Base-by-base conservation (phyloP, 1,140 invertebrate genomes). In the Cyrtorhinus lividipennis region DNA sequence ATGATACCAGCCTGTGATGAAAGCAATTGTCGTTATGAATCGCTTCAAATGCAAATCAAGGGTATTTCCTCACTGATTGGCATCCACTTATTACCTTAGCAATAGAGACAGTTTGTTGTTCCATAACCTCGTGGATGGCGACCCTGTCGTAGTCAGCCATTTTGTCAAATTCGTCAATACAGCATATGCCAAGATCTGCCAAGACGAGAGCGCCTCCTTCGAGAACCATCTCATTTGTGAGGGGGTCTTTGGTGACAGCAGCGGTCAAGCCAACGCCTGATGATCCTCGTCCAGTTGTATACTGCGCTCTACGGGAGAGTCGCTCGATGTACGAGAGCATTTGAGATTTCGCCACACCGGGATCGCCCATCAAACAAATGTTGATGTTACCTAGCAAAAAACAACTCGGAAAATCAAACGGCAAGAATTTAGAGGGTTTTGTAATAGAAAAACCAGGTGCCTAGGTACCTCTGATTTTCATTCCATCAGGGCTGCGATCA, bases 161-260 rank as follows among this genome's bases (percentile, higher is more conserved):
- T 78, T 99, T 99, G 75, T 99, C 97, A 76, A 99, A 99, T 77
- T 99, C 97, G 72, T 99, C 96, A 74, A 99, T 99, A 72, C 96
- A 99, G 73, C 96, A 99, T 38, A 99, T 90, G 23, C 97, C 88
- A 71, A 94, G 86, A 78, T 99, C 97, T 15, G 96, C 96, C 56
- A 99, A 73, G 12, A 99, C 96, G 1, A 99, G 76, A n/a, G 96
- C 94, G 22, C 97, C 97, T 27, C 95, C 96, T 76, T 99, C 96
- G n/a, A 68, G 60, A 1, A 67, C 57, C 72, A 87, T 83, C 72
- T 88, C 83, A 3, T 81, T 82, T 0, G 96, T 99, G 18, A 98
- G 73, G 0, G 92, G 91, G 77, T 99, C 97, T 78, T 96, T 98
- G 80, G 98, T 86, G 0, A 99, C 92, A 8, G 95, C 92, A 3